phyloP scores from a whole-genome alignment of 2,888 invertebrate genomes.

The Drosophila colorata region DNA sequence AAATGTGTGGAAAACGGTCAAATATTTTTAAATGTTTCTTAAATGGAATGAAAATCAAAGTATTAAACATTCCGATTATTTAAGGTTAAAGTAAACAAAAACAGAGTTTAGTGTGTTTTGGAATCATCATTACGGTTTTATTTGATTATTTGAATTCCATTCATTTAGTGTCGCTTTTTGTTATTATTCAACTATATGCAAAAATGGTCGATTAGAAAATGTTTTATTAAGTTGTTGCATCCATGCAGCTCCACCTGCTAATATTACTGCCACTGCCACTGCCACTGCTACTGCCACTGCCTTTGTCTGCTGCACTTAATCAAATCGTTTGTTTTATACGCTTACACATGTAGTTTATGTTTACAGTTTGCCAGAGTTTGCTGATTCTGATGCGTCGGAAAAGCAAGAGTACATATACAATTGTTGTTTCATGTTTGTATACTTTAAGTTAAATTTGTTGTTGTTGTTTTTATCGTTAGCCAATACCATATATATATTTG shows the following conservation, averaged over 20 bases:
- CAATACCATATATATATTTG: slow-evolving; percentile 57
- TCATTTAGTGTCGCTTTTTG: slow-evolving; percentile 64
- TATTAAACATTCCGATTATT: background rate
- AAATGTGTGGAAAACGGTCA: background rate
- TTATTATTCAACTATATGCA: slow-evolving; percentile 75
- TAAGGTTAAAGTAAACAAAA: slow-evolving; percentile 5
- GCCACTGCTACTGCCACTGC: slow-evolving; percentile 12
- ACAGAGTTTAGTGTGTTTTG: slow-evolving; percentile 33
- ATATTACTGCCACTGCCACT: slow-evolving; percentile 2
- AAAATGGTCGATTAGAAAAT: slow-evolving; percentile 77
- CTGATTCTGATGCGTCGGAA: slow-evolving; percentile 49
- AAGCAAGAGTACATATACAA: slow-evolving; percentile 60
- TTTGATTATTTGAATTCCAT: slow-evolving; percentile 76
- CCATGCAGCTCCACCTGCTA: slow-evolving; percentile 16
- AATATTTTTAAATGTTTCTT: background rate
- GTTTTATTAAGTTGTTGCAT: slow-evolving; percentile 42
- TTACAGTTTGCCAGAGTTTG: slow-evolving; percentile 53
- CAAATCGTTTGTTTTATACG: slow-evolving; percentile 43
- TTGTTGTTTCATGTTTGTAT: slow-evolving; percentile 44
- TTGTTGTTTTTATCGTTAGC: slow-evolving; percentile 55
- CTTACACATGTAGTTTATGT: slow-evolving; percentile 45
- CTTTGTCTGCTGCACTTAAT: slow-evolving; percentile 39
- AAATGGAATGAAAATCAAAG: background rate
- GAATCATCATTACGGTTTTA: slow-evolving; percentile 67
- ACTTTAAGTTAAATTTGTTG: slow-evolving; percentile 45